Conservation (phyloP, 2,888 invertebrate genomes). For the Augochlorella aurata region DNA sequence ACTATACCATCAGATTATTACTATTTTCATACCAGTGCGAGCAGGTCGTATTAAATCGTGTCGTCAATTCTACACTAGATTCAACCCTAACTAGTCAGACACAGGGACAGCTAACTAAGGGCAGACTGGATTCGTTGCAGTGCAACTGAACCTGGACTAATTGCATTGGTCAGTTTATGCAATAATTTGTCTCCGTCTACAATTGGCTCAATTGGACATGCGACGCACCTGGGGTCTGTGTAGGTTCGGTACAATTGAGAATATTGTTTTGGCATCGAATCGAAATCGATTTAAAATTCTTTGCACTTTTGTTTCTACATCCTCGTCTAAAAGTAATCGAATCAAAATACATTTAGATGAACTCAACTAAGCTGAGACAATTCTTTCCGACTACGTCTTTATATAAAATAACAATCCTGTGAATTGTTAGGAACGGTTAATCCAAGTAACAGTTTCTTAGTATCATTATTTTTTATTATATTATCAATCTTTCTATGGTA, state of each 20-base stretch:
- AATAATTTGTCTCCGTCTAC: conserved; percentile 6
- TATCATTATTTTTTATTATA: too few relatives aligned
- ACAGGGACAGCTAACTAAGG: background rate
- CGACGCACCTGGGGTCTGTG: background rate
- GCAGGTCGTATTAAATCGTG: background rate
- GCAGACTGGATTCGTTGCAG: background rate
- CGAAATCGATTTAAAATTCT: background rate
- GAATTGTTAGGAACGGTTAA: background rate
- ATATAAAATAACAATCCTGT: background rate
- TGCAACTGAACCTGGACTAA: conserved; percentile 11
- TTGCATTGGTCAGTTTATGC: background rate
- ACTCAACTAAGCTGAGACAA: background rate
- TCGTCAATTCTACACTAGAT: conserved; percentile 1
- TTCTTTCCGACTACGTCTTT: background rate
- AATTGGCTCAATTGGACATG: background rate
- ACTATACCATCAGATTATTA: too few relatives aligned
- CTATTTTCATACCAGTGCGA: background rate
- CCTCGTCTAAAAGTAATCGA: background rate
- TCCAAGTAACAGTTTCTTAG: background rate
- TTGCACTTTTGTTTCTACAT: background rate
- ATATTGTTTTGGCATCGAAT: background rate
- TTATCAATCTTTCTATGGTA: background rate
- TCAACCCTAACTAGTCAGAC: background rate
- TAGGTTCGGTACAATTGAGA: background rate
- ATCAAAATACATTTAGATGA: background rate